Base-by-base conservation (phyloP, 2,888 invertebrate genomes). In the Corbicula japonica region DNA sequence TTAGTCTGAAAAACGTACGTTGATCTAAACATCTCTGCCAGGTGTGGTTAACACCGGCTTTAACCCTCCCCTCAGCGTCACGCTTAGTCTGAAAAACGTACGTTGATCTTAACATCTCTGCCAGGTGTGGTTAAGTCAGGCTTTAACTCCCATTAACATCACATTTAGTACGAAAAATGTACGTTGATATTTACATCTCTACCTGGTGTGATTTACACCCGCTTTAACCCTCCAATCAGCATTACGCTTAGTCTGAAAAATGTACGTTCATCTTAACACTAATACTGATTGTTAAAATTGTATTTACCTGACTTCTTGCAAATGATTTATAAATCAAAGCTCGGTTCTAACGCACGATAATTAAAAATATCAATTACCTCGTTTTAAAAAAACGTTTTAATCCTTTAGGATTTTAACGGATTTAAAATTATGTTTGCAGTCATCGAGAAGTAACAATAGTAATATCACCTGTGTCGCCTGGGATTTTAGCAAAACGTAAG, bases 131-230 rank as follows among this genome's bases (percentile, higher is more conserved):
- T 15, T 21, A 32, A n/a, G 1, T 0, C 23, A 2, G 58, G 61
- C n/a, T 46, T 81, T n/a, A 41, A 71, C 23, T 15, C 75, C 81
- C 2, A 60, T 75, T 21, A 62, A 15, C 0, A 70, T 81, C 15
- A 72, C 70, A 15, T 62, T 81, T 30, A 38, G 60, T 50, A 74
- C 69, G 23, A 44, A 48, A 44, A 65, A 61, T n/a, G 81, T 81
- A 41, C 66, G 74, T 30, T 12, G 15, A 21, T 23, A 12, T 8
- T 8, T 10, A 50, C 28, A 26, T n/a, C 18, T 46, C 46, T 21
- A 21, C 4, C n/a, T 1, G 48, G 48, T 6, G 44, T 54, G 10
- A 18, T 15, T 21, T 44, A n/a, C 5, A 1, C 23, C 4, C 58
- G 61, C n/a, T 46, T 81, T n/a, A 41, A 71, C 23, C 81, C 77